These are phyloP conservation scores for Prunella strophiata DNA, from an alignment of 2,797 vertebrate genomes.

Conservation along the genomic window DNA sequence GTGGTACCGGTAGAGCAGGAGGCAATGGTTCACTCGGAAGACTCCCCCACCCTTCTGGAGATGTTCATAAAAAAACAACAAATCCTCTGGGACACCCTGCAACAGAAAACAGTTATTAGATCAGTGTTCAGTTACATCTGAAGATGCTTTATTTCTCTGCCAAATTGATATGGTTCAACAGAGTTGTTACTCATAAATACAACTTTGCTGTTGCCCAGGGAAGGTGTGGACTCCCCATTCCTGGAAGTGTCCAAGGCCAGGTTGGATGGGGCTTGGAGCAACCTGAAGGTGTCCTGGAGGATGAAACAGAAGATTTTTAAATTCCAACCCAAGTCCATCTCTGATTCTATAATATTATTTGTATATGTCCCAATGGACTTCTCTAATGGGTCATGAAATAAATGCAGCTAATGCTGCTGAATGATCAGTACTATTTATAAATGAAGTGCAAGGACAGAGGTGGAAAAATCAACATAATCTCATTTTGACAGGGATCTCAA, in stretches of 20 bases:
- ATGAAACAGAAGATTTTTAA: background rate
- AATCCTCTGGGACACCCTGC: slow-evolving; percentile 93
- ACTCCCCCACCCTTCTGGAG: slow-evolving; percentile 83
- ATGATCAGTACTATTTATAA: background rate
- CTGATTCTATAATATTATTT: background rate
- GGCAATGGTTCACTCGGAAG: slow-evolving; percentile 81
- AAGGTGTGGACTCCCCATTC: background rate
- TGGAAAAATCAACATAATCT: background rate
- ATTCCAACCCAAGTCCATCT: background rate
- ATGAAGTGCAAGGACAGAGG: background rate
- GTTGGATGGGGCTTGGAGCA: background rate
- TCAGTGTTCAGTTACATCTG: background rate
- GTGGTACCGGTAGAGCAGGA: slow-evolving; percentile 92
- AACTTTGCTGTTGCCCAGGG: background rate
- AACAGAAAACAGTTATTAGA: background rate
- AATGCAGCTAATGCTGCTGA: background rate
- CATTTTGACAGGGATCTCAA: background rate
- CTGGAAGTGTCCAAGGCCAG: background rate
- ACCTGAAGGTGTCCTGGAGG: background rate
- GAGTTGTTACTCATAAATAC: background rate
- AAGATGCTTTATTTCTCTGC: background rate
- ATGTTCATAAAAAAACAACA: slow-evolving; percentile 92
- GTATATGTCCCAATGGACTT: background rate
- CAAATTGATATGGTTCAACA: background rate
- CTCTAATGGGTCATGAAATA: background rate